A percentile compares a stretch with the other conserved stretches of the same genome.
These are phyloP conservation scores for Scaeva pyrastri DNA, from an alignment of 2,888 invertebrate species.

Conservation along the genomic window DNA sequence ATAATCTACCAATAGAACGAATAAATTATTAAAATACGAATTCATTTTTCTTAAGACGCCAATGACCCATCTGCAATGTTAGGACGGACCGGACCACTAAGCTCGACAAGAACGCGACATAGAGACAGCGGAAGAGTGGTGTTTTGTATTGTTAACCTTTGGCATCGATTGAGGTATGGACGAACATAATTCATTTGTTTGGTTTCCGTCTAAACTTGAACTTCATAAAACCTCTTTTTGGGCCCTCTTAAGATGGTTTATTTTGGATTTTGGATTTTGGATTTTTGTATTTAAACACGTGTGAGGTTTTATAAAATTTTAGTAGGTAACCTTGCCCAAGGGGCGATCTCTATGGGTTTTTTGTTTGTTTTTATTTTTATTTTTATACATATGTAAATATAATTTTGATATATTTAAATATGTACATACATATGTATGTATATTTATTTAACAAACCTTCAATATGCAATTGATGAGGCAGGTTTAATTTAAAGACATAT, in stretches of 20 bases:
- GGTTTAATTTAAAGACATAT: not conserved
- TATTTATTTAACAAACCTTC: not conserved
- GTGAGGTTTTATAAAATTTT: conserved; percentile 21
- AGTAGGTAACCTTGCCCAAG: conserved; percentile 53
- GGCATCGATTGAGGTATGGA: conserved; percentile 6
- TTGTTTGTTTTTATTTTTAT: not conserved
- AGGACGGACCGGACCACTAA: not conserved
- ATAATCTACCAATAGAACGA: not conserved
- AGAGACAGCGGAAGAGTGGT: not conserved
- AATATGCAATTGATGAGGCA: not conserved
- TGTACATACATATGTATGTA: not conserved
- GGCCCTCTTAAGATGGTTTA: not conserved
- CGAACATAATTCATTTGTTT: conserved; percentile 19
- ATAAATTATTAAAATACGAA: conserved; percentile 37
- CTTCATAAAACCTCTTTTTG: conserved; percentile 3
- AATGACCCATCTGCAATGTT: conserved; percentile 36
- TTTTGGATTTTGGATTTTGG: not conserved
- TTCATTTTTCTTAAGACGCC: conserved; percentile 31
- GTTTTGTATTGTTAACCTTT: conserved; percentile 30
- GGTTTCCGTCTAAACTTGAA: conserved; percentile 52
- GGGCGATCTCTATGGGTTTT: conserved; percentile 27
- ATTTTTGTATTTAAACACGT: conserved; percentile 1
- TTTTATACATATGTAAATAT: too few species aligned
- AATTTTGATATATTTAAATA: too few species aligned
- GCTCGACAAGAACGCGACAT: too few species aligned